Conservation (phyloP, 2,113 vertebrate species). For the Grammomys dolichurus region DNA sequence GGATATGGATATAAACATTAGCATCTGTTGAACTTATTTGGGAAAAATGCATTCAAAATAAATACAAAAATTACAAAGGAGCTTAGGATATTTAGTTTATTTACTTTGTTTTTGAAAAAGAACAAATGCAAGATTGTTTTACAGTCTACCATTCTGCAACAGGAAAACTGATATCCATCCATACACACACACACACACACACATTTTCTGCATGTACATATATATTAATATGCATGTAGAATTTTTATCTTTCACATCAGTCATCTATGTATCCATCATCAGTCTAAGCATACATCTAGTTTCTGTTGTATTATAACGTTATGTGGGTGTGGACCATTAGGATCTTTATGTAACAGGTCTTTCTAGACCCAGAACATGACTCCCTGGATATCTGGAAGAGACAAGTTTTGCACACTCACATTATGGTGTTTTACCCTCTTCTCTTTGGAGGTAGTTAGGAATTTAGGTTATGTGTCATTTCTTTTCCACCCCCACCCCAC, state of each 20-base stretch:
- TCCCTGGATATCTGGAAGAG: background rate
- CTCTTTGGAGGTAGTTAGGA: background rate
- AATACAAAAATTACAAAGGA: background rate
- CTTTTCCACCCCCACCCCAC: background rate
- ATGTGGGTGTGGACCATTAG: background rate
- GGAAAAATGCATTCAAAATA: background rate
- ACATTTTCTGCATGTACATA: background rate
- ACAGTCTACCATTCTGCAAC: background rate
- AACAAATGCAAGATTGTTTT: background rate
- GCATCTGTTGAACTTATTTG: background rate
- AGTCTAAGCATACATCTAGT: background rate
- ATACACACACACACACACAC: background rate
- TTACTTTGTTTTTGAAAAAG: background rate
- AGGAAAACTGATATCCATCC: background rate
- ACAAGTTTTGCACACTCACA: rapidly evolving
- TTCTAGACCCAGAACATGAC: background rate
- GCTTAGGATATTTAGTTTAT: background rate
- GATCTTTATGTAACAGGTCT: background rate
- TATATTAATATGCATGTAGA: background rate
- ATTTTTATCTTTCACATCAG: background rate
- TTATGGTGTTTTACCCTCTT: background rate
- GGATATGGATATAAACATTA: background rate
- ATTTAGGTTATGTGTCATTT: background rate
- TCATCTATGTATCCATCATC: background rate
- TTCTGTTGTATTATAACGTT: background rate